Evolutionary conservation across 2,797 vertebrate genomes (phyloP).

Genomic region (Schizopygopsis malacanthus): DNA sequence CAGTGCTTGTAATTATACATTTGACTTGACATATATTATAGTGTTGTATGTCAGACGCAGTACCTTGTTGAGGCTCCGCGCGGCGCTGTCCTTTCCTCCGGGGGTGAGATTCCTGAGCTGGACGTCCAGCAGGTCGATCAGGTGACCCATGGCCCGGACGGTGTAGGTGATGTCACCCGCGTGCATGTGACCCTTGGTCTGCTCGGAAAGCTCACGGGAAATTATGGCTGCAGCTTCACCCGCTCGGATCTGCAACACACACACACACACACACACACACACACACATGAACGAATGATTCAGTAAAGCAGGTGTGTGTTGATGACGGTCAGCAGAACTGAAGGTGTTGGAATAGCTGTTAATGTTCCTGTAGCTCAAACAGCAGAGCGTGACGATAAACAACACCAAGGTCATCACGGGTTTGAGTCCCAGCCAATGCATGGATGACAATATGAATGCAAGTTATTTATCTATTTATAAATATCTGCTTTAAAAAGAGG

Average conservation of each 20-base stretch:
- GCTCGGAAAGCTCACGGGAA: slow-evolving; percentile 92
- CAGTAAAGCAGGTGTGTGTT: not conserved
- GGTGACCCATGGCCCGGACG: slow-evolving; percentile 92
- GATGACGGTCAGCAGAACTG: not conserved
- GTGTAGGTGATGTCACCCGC: slow-evolving; percentile 94
- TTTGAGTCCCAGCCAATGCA: not conserved
- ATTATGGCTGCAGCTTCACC: slow-evolving; percentile 96
- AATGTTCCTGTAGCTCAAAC: slow-evolving; percentile 23
- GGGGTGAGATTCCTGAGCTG: slow-evolving; percentile 96
- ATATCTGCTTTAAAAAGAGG: not conserved
- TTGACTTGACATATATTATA: not conserved
- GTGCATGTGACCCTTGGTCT: slow-evolving; percentile 90
- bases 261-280: not conserved
- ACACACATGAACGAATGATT: not conserved
- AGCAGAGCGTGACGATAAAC: slow-evolving; percentile 5
- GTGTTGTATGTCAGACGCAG: not conserved
- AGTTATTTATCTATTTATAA: not conserved
- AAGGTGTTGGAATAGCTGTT: slow-evolving; percentile 21
- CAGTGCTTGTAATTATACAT: not conserved
- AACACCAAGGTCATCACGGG: slow-evolving; percentile 6
- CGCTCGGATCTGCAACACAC: slow-evolving; percentile 81
- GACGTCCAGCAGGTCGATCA: slow-evolving; percentile 94
- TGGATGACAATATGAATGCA: not conserved
- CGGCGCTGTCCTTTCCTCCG: slow-evolving; percentile 95
- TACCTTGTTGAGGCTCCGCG: slow-evolving; percentile 97